Base-by-base conservation (phyloP, 2,888 invertebrate genomes). In the Hirtodrosophila alboralis region DNA sequence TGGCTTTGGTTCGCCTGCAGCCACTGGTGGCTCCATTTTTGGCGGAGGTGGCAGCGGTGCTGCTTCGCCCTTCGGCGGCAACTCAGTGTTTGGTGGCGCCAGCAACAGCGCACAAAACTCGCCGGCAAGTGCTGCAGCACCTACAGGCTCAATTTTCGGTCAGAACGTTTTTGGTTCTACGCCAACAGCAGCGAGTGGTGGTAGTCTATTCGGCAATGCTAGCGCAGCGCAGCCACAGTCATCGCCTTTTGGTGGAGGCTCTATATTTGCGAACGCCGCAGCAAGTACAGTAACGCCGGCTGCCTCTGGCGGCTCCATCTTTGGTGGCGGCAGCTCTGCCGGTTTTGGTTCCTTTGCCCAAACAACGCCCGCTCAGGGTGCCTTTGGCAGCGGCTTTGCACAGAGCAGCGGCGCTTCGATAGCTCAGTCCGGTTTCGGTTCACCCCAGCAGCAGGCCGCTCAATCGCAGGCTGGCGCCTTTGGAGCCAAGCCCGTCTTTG, bases 401-500 rank as follows among this genome's bases (percentile, higher is more conserved):
- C 89, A 88, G 40, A 78, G 64, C 3, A 84, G 74, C 0, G 87
- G 86, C 1, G 72, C 74, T 3, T 88, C 90, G 0, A 84, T 89
- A 13, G 80, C 88, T 0, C 90, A 87, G 36, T 72, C 84, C 0
- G 89, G 88, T 0, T 90, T 90, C 52, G 90, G 89, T 0, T 88
- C 90, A 1, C 86, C 89, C 2, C 87, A 68, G 12, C 69, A 49
- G 67, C 84, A n/a, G 69, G 62, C 23, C 74, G 78, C 69, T 23
- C 84, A 48, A 68, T 81, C 57, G 44, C 77, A 48, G 13, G 75
- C 52, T 70, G 79, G 87, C 10, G 87, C 86, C 2, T 91, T 91
- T 54, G 91, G 90, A 0, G 80, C 83, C 2, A 87, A 89, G 16
- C 88, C 90, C 1, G 88, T 89, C 5, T 91, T 91, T 69, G 91